Percentiles rank a stretch among this genome's conserved stretches.
Evolutionary conservation across 2,113 vertebrate genomes (phyloP).

Genomic region (Plecturocebus donacophilus): DNA sequence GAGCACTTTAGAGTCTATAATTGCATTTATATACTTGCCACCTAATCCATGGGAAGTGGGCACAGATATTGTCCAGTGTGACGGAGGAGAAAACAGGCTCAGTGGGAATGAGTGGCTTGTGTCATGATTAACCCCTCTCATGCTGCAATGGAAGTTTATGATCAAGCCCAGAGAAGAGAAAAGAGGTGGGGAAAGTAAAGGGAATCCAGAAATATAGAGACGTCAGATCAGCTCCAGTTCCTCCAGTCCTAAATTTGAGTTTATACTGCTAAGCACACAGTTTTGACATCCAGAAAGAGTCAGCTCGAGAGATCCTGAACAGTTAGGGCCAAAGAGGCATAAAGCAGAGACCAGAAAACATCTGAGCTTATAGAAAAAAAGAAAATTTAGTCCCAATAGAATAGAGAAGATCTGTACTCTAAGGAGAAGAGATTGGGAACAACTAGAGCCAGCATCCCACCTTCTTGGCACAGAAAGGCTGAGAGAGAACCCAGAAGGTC

Average conservation of each 20-base stretch:
- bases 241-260: background rate
- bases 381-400: background rate
- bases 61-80: background rate
- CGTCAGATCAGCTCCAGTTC: background rate
- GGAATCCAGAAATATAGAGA: background rate
- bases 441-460: background rate
- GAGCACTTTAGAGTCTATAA: background rate
- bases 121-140: background rate
- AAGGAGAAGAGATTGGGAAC: background rate
- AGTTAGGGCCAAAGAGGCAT: background rate
- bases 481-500: background rate
- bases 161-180: background rate
- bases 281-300: background rate
- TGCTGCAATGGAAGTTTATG: background rate
- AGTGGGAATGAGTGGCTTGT: background rate
- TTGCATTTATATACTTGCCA: background rate
- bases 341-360: background rate
- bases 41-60: background rate
- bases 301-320: background rate
- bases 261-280: background rate
- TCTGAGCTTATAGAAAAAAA: background rate
- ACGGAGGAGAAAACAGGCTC: background rate
- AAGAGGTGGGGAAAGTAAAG: background rate
- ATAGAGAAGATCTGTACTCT: background rate
- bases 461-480: background rate